Evolutionary conservation across 2,797 vertebrate species (phyloP).

Genomic region (Schizothorax lantsangensis): DNA sequence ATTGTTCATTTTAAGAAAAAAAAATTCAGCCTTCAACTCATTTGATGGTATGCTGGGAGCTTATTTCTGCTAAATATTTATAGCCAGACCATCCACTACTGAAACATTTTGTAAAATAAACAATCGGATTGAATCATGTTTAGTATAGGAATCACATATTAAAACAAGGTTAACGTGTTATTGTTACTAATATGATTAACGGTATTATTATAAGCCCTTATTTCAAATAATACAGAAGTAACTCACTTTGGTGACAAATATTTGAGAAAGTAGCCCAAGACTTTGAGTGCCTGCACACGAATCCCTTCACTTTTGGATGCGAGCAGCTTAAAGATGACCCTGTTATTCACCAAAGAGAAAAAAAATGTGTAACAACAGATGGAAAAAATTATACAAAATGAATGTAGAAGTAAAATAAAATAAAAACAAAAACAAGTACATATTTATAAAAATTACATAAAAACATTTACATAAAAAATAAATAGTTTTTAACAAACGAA

Average conservation of each 20-base stretch:
- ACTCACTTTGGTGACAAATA: constrained; percentile 80
- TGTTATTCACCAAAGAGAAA: constrained; percentile 63
- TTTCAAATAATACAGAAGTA: neutral
- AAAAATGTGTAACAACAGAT: neutral
- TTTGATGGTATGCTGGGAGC: constrained; percentile 18
- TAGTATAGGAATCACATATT: neutral
- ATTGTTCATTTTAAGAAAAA: neutral
- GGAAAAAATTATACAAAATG: neutral
- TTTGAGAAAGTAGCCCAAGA: constrained; percentile 95
- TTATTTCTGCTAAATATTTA: constrained; percentile 8
- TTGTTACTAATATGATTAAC: constrained; percentile 6
- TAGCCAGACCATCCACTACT: neutral
- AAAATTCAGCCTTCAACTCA: neutral
- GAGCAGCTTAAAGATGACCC: constrained; percentile 94
- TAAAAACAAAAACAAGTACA: neutral
- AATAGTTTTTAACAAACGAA: neutral
- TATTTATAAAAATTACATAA: neutral
- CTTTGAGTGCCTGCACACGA: constrained; percentile 95
- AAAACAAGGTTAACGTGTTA: neutral
- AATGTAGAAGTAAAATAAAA: neutral
- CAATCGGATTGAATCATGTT: neutral
- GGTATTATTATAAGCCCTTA: neutral
- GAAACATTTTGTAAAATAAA: constrained; percentile 19
- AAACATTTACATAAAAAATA: neutral
- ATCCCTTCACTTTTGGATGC: constrained; percentile 95